These are phyloP conservation scores for Apotomis capreana DNA, from an alignment of 2,888 invertebrate species.

Conservation along the genomic window DNA sequence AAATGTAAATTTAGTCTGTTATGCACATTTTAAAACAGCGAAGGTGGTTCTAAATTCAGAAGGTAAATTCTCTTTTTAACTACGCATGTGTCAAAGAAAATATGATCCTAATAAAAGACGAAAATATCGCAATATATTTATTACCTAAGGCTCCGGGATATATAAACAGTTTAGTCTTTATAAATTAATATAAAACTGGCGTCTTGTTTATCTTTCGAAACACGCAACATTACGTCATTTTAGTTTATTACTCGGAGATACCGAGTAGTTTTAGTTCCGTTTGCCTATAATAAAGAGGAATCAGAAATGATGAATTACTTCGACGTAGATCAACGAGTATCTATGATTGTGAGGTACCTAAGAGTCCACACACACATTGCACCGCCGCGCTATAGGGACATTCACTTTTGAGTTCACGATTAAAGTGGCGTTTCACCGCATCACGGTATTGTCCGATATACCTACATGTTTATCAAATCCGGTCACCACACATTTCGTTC, in stretches of 20 bases:
- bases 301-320: slow-evolving; percentile 1
- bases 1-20: slow-evolving; percentile 11
- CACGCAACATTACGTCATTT: slow-evolving; percentile 3
- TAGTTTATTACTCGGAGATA: not conserved
- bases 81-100: slow-evolving; percentile 24
- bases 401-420: too few relatives aligned
- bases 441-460: too few relatives aligned
- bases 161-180: slow-evolving; percentile 9
- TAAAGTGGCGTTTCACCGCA: too few relatives aligned
- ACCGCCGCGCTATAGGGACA: too few relatives aligned
- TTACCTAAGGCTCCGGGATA: slow-evolving; percentile 4
- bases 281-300: not conserved
- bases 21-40: slow-evolving; percentile 25
- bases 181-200: slow-evolving; percentile 1
- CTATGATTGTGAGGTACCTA: too few relatives aligned
- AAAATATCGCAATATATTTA: slow-evolving; percentile 26
- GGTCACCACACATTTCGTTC: too few relatives aligned
- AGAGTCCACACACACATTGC: too few relatives aligned
- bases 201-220: slow-evolving; percentile 15
- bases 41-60: slow-evolving; percentile 33
- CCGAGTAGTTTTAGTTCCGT: not conserved
- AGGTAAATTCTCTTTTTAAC: slow-evolving; percentile 15
- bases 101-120: slow-evolving; percentile 28
- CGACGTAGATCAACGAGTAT: too few relatives aligned
- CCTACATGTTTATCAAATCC: too few relatives aligned